These are phyloP conservation scores for Vulpes ferrilata DNA, from an alignment of 2,113 vertebrate genomes.

Conservation along the genomic window DNA sequence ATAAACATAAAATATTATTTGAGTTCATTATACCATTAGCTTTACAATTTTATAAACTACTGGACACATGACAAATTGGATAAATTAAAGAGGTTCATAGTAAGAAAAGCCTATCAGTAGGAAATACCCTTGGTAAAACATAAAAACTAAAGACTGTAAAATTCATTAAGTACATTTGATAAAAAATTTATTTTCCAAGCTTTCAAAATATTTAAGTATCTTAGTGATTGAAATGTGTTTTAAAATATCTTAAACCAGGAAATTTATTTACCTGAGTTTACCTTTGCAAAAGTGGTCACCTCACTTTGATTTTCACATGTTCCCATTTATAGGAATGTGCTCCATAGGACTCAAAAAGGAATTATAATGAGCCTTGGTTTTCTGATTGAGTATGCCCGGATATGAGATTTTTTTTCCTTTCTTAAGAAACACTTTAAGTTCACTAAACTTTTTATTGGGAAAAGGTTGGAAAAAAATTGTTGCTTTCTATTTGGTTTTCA, in stretches of 20 bases:
- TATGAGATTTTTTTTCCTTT: neutral
- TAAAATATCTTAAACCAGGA: neutral
- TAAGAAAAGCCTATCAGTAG: neutral
- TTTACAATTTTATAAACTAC: constrained; percentile 73
- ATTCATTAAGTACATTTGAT: neutral
- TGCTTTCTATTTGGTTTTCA: constrained; percentile 18
- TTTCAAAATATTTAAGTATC: constrained; percentile 43
- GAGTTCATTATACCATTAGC: constrained; percentile 51
- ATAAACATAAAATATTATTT: constrained; percentile 68
- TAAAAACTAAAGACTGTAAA: constrained; percentile 9
- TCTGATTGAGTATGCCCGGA: neutral
- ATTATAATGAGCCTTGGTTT: neutral
- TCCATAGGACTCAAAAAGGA: neutral
- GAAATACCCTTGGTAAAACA: neutral
- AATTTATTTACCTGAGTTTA: neutral
- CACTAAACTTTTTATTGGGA: neutral
- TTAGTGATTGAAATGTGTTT: neutral
- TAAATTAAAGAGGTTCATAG: constrained; percentile 2
- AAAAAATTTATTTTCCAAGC: constrained; percentile 12
- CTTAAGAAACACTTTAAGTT: neutral
- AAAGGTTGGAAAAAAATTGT: neutral
- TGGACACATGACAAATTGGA: neutral
- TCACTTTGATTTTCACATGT: constrained; percentile 29
- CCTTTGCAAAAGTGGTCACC: neutral
- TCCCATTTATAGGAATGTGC: neutral